Base-by-base conservation (phyloP, 1,140 invertebrate genomes). In the Contarinia nasturtii region DNA sequence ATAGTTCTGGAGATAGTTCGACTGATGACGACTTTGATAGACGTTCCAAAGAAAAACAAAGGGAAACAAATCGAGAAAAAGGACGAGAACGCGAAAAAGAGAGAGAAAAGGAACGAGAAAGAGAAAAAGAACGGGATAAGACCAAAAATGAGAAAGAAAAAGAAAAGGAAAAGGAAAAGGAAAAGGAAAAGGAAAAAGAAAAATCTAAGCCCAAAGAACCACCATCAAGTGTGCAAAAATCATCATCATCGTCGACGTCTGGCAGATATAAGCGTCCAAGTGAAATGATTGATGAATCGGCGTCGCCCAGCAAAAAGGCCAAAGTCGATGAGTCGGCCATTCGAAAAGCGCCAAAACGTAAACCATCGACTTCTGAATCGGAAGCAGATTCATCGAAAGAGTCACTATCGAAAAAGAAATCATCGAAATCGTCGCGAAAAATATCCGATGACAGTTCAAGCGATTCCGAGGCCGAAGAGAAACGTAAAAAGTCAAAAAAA, bases 401-500 rank as follows among this genome's bases (percentile, higher is more conserved):
- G 44, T 66, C 53, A 51, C 66, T 60, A 33, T 69, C 69, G 14
- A 54, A 60, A 14, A 45, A 51, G 20, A 73, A 67, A 51, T 73
- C 68, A 53, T 60, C 54, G 18, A 69, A 67, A 53, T 67, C 68
- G 55, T 59, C 65, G 40, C 63, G 67, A 41, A 74, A 72, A 56
- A 73, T 75, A 42, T 76, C 75, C 2, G 65, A 66, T 43, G 71
- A 71, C 10, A 75, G 75, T 7, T 76, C 76, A 0, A 73, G 69
- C 14, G 71, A 72, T 50, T 73, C 72, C 2, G 75, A 79, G 37
- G 76, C 75, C 41, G 74, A 73, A 38, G 66, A 67, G 20, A 75
- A 73, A 56, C 70, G 71, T 53, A 79, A 75, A 58, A 74, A 67
- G 52, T 69, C 70, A 52, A 76, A 75, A 57, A 79, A 79, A 58